Evolutionary conservation across 2,113 vertebrate species (phyloP).

Genomic region (Pelecanus crispus): DNA sequence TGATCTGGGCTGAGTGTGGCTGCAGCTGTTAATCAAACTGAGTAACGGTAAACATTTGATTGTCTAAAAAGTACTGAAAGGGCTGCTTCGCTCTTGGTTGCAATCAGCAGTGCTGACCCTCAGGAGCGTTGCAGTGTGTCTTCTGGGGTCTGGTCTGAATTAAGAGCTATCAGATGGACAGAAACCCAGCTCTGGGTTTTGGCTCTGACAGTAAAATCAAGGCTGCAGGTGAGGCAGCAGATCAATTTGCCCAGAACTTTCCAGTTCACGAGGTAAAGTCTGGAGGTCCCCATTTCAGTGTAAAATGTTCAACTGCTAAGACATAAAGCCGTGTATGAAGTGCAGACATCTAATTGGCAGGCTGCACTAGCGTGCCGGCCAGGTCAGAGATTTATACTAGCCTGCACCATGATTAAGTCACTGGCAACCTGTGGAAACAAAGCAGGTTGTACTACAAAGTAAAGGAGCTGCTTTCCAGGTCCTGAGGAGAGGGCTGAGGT

Average conservation of each 20-base stretch:
- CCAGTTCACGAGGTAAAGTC: not conserved
- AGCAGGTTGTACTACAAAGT: slow-evolving; percentile 36
- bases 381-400: slow-evolving; percentile 42
- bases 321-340: not conserved
- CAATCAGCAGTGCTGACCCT: not conserved
- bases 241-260: slow-evolving; percentile 11
- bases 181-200: not conserved
- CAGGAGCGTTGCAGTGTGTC: not conserved
- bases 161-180: not conserved
- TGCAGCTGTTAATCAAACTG: slow-evolving; percentile 14
- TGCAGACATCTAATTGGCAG: slow-evolving; percentile 43
- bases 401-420: not conserved
- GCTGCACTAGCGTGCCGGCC: not conserved
- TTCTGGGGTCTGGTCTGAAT: not conserved
- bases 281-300: not conserved
- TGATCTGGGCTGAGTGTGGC: not conserved
- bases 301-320: not conserved
- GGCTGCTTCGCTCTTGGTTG: not conserved
- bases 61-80: not conserved
- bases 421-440: slow-evolving; percentile 42
- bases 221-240: not conserved
- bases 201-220: not conserved
- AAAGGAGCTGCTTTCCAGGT: slow-evolving; percentile 17
- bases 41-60: not conserved
- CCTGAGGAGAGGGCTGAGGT: not conserved